Base-by-base conservation (phyloP, 2,113 vertebrate species). In the Morone saxatilis region DNA sequence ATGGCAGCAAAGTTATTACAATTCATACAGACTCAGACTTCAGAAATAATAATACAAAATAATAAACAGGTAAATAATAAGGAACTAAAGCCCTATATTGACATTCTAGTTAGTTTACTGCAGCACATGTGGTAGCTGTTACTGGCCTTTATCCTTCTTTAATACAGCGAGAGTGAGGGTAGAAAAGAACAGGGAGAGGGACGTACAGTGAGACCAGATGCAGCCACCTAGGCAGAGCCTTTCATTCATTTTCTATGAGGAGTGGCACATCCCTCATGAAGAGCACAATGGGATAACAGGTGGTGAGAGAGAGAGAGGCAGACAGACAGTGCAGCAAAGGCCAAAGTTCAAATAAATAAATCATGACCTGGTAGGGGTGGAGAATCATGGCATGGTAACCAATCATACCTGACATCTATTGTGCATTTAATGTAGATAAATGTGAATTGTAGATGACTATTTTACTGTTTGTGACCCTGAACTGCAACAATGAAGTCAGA, bases 211-310 rank as follows among this genome's bases (percentile, higher is more conserved):
- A 5, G 62, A 54, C 43, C 57, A 83, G 16, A 60, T 43, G n/a
- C 43, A 61, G 61, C 53, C 76, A 57, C 80, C 56, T n/a, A 45
- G 78, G 59, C 60, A 56, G 70, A 83, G 62, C 56, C 63, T 47
- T 85, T 80, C 36, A 81, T 86, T 76, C 43, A 81, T 70, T 86
- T 71, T 72, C 74, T 76, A 48, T 68, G 77, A 71, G 60, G 56
- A 62, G 75, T 7, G 48, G 63, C 56, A 53, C 47, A 66, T 71
- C 73, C 48, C 86, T 86, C 63, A 60, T 7, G 14, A 51, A 22
- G 57, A 73, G 54, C 68, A 89, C 90, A 86, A 88, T 53, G 68
- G 83, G 40, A 72, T 77, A 82, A 88, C 88, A 82, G 82, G 86
- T 87, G 86, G 86, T 71, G 61, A 71, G 76, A 79, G 31, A n/a